Base-by-base conservation (phyloP, 2,888 invertebrate species). In the Caenorhabditis drosophilae region DNA sequence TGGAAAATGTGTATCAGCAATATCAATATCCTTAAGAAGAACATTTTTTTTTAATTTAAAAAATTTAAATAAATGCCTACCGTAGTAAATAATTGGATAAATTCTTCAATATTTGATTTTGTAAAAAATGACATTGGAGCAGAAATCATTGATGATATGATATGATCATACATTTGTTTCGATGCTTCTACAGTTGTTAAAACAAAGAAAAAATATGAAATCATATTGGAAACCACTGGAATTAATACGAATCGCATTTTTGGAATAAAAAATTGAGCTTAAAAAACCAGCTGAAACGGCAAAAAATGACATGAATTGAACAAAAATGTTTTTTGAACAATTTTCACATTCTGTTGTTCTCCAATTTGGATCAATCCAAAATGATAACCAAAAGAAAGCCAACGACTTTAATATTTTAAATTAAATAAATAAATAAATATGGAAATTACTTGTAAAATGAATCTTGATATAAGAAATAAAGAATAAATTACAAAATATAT, bases 51-150 rank as follows among this genome's bases (percentile, higher is more conserved):
- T 2, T 9, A 26, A 38, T n/a, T n/a, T n/a, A 23, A 27, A 23
- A 23, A 38, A 35, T 4, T 11, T 15, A 15, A 12, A 3, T 20
- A 16, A 18, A 1, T 12, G 12, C 54, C 54, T 31, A 70, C 73
- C 15, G 64, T 53, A n/a, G 67, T 60, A 18, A 68, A 58, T 38
- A 84, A 70, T 61, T 85, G 85, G 54, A 85, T 44, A 54, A 48
- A 84, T 70, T 26, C 83, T 75, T 46, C 85, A 84, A 25, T 75
- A 62, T 20, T 84, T 80, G 16, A 78, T 83, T 44, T 72, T 58
- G 61, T 84, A 79, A 58, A 80, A 83, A 84, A 84, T 11, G 74
- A 60, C 78, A 81, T 67, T 54, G 78, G 60, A 80, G 72, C 75
- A 25, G 72, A 68, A 6, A 84, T 60, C 4, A 84, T 68, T 42